Conservation (phyloP, 2,888 invertebrate genomes). For the Auanema freiburgensis region DNA sequence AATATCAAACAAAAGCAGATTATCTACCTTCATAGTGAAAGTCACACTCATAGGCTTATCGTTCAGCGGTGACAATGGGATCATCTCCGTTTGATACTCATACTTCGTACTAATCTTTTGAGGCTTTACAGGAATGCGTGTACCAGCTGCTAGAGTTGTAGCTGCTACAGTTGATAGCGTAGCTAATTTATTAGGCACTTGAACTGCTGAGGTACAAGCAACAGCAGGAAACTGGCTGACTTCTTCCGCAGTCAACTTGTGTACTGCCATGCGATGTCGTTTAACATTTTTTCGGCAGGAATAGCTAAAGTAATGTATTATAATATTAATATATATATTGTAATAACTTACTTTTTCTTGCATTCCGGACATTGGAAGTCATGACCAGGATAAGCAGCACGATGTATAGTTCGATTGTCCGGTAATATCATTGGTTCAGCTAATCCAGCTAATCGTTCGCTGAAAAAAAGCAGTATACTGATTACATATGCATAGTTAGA, state of each 20-base stretch:
- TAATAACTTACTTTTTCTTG: constrained; percentile 32
- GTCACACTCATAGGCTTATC: no score
- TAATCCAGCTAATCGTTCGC: constrained; percentile 16
- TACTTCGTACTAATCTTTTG: no score
- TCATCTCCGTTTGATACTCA: no score
- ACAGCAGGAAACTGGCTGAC: constrained; percentile 30
- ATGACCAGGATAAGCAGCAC: constrained; percentile 6
- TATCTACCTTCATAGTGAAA: no score
- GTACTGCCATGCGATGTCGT: constrained; percentile 54
- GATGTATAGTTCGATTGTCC: constrained; percentile 4
- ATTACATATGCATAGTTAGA: not conserved
- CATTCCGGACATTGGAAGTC: constrained; percentile 46
- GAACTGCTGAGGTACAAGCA: constrained; percentile 13
- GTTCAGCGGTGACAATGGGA: no score
- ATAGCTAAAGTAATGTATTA: constrained; percentile 29
- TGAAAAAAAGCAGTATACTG: constrained; percentile 7
- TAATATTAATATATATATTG: constrained; percentile 5
- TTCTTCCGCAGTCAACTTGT: constrained; percentile 49
- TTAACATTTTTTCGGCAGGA: constrained; percentile 59
- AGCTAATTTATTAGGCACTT: not conserved
- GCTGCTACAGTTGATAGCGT: no score
- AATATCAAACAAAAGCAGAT: no score
- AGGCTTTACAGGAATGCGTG: no score
- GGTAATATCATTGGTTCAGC: constrained; percentile 3
- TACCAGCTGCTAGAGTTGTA: no score